Evolutionary conservation across 2,888 invertebrate genomes (phyloP), one percentile per base, ranked within the genome.

Genomic region (Lasius fuliginosus): DNA sequence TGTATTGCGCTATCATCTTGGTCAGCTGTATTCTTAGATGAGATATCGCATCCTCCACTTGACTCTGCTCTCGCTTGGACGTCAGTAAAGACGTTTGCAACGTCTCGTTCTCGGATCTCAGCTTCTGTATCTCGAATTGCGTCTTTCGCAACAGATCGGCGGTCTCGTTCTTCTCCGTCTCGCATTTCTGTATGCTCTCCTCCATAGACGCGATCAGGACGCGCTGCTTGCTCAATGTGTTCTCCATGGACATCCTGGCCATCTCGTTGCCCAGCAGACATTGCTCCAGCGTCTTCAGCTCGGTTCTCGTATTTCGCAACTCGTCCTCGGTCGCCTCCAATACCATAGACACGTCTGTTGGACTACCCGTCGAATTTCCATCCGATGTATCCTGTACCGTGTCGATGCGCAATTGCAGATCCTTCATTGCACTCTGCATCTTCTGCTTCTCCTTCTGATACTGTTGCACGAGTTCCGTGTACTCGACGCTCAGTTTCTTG

Each of bases 1-100:
- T 93, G 42, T 94, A 89, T 46, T 92, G 93, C 0, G 91, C 88
- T 49, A 94, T 92, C 93, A 94, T 93, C 82, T 93, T 93, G 0
- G 88, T 88, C 5, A 94, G 85, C 62, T 93, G 94, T 30, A 86
- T 77, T 4, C 87, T 90, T 11, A 94, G 71, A 58, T 92, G 90
- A 3, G 90, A 87, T 23, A 93, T 93, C 5, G 92, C 94, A 73
- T 90, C 90, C 84, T 94, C 92, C 18, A 94, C 92, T 84, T 94
- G 92, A 18, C 88, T 89, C 33, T 91, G 92, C 46, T 94, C 93
- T 53, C 88, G 91, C 67, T 89, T 91, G 3, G 92, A 90, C 23
- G 86, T 85, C 9, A 92, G 76, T 15, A 93, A 79, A 30, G 89
- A 83, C 8, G 88, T 74, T 60, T 92, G 90, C 73, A 92, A 64